Percentiles rank a stretch among this genome's conserved stretches.
Conservation (phyloP, 2,888 invertebrate species). For the Pasiphila rectangulata region DNA sequence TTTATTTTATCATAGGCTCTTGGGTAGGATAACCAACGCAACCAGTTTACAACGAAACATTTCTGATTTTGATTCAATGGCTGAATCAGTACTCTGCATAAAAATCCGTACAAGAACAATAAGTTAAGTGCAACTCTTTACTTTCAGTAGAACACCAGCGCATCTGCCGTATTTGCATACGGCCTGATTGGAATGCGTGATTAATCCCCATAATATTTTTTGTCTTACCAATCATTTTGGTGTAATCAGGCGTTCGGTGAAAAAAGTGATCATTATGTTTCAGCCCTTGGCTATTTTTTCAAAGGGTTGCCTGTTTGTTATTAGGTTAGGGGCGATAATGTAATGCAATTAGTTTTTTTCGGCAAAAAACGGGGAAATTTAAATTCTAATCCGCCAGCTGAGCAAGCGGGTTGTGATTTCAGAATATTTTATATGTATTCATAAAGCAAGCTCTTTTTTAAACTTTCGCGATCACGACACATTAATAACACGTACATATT, state of each 20-base stretch:
- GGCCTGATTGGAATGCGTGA: conserved; percentile 73
- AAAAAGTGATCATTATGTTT: conserved; percentile 77
- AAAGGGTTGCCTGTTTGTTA: conserved; percentile 78
- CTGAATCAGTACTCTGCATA: too few species aligned
- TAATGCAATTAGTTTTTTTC: conserved; percentile 76
- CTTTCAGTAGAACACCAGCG: conserved; percentile 62
- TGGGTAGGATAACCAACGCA: too few species aligned
- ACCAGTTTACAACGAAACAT: too few species aligned
- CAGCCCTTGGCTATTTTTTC: conserved; percentile 80
- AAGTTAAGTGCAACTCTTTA: conserved; percentile 37
- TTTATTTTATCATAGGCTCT: too few species aligned
- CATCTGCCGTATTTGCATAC: conserved; percentile 78
- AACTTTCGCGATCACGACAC: too few species aligned
- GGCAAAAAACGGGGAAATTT: conserved; percentile 63
- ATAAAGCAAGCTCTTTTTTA: too few species aligned
- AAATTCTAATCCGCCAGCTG: conserved; percentile 79
- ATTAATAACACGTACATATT: too few species aligned
- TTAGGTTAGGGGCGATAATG: conserved; percentile 80
- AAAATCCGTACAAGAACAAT: background rate
- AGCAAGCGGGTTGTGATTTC: conserved; percentile 67
- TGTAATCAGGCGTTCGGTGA: conserved; percentile 70
- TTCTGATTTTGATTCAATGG: too few species aligned
- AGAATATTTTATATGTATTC: conserved; percentile 45
- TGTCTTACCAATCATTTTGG: conserved; percentile 75
- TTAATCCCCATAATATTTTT: conserved; percentile 78